These are phyloP conservation scores for Pseudolaguvia tuberculata DNA, from an alignment of 2,113 vertebrate species.

Conservation along the genomic window DNA sequence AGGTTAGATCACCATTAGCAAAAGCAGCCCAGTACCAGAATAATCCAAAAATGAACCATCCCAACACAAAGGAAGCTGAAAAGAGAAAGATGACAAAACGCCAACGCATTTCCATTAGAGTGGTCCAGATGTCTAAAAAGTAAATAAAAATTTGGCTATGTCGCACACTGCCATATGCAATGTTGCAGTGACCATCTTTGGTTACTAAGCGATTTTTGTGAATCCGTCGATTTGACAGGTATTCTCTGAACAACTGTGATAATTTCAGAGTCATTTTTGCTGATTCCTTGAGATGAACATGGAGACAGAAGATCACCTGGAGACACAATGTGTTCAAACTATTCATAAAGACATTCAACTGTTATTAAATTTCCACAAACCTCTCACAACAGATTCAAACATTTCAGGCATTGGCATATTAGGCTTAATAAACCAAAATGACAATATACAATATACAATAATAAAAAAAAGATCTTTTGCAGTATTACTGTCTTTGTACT, in stretches of 20 bases:
- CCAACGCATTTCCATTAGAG: slow-evolving; percentile 88
- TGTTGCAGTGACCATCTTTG: slow-evolving; percentile 93
- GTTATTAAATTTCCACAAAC: no score
- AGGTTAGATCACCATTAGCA: slow-evolving; percentile 80
- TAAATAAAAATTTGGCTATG: slow-evolving; percentile 77
- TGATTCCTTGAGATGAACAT: background rate
- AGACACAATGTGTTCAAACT: background rate
- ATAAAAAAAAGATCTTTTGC: no score
- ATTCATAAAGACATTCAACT: background rate
- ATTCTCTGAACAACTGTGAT: slow-evolving; percentile 65
- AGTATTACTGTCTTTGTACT: no score
- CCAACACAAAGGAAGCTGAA: slow-evolving; percentile 82
- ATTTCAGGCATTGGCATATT: no score
- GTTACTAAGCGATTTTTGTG: slow-evolving; percentile 77
- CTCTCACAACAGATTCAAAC: background rate
- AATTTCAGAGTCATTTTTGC: slow-evolving; percentile 76
- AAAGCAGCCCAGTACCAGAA: slow-evolving; percentile 88
- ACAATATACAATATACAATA: no score
- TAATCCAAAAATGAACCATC: slow-evolving; percentile 92
- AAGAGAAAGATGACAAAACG: slow-evolving; percentile 88
- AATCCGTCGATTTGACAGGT: slow-evolving; percentile 55
- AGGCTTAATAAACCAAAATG: no score
- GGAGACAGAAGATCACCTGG: background rate
- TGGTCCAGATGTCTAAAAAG: slow-evolving; percentile 92
- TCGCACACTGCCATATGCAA: slow-evolving; percentile 87